Conservation (phyloP, 2,113 vertebrate genomes). For the Mixornis gularis region DNA sequence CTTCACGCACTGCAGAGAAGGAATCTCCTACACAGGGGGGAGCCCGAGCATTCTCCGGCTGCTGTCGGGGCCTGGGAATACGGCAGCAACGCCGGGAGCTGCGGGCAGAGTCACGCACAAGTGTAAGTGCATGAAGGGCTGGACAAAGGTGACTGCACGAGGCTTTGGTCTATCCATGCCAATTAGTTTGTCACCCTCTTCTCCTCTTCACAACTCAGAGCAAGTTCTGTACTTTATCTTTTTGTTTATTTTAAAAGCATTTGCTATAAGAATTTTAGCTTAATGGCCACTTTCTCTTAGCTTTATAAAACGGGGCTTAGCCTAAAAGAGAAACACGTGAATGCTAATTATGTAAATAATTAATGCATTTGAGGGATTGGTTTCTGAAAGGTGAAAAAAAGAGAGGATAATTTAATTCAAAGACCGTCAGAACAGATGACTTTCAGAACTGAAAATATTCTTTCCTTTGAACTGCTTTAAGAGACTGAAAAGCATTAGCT, state of each 20-base stretch:
- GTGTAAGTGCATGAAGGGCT: neutral
- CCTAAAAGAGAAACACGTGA: neutral
- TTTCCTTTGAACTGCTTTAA: conserved; percentile 39
- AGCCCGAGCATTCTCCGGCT: conserved; percentile 46
- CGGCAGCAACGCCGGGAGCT: neutral
- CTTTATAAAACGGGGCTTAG: neutral
- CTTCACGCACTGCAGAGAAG: neutral
- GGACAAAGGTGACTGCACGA: neutral
- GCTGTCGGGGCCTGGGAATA: neutral
- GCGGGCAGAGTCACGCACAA: neutral
- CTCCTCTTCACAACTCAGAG: neutral
- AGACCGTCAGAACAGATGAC: neutral
- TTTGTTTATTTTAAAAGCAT: neutral
- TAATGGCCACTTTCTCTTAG: neutral
- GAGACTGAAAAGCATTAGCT: neutral
- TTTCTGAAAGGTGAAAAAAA: neutral
- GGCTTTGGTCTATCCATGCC: neutral
- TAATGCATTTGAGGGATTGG: neutral
- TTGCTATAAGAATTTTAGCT: neutral
- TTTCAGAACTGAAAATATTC: conserved; percentile 12
- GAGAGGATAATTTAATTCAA: neutral
- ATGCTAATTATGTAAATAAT: conserved; percentile 1
- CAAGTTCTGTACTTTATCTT: neutral
- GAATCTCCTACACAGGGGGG: conserved; percentile 36
- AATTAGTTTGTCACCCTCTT: neutral